A percentile compares a stretch with the other conserved stretches of the same genome.
phyloP scores from a whole-genome alignment of 2,113 vertebrate genomes.

The Cygnus buccinator region DNA sequence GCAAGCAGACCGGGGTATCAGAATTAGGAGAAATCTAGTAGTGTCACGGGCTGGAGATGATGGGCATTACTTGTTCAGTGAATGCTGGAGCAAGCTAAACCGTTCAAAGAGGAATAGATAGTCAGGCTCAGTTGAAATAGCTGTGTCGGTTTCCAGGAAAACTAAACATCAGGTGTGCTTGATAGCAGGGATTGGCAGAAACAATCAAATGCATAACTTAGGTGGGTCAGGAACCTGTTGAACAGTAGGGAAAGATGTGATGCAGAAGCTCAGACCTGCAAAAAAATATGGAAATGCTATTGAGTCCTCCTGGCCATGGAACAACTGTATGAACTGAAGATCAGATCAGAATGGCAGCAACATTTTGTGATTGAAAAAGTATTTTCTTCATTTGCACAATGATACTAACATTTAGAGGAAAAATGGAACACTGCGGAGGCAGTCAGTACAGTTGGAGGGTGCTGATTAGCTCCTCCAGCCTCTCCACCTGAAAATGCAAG shows the following conservation, averaged over 20 bases:
- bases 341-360: neutral
- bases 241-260: accelerated
- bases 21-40: neutral
- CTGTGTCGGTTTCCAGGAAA: neutral
- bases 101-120: neutral
- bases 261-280: neutral
- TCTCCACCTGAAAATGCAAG: conserved; percentile 31
- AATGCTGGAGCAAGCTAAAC: neutral
- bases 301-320: neutral
- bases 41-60: neutral
- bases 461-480: neutral
- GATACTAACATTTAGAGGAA: neutral
- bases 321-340: neutral
- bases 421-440: neutral
- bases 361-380: neutral
- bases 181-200: neutral
- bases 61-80: neutral
- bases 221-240: neutral
- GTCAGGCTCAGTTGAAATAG: neutral
- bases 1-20: neutral
- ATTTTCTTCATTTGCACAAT: neutral
- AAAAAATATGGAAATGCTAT: neutral
- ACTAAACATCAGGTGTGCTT: neutral
- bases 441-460: neutral
- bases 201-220: accelerated